Percentiles rank a stretch among this genome's conserved stretches.
These are phyloP conservation scores for Mastigias papua DNA, from an alignment of 30 jellyfish, hydroid and myxozoan genomes.

Conservation along the genomic window DNA sequence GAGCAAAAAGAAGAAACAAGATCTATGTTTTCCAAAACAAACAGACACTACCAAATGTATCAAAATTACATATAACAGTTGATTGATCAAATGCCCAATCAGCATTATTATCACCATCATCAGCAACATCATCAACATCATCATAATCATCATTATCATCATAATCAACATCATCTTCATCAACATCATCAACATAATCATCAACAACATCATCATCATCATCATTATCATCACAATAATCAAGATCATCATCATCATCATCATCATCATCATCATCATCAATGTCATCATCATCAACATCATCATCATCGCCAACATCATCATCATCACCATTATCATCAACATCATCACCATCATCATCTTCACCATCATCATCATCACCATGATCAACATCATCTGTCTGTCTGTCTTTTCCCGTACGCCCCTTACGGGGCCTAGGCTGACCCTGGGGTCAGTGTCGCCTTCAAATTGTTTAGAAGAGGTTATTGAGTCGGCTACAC, in stretches of 20 bases:
- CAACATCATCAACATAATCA: slow-evolving; percentile 36
- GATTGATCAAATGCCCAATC: neutral
- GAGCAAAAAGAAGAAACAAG: too few relatives aligned
- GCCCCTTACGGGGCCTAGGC: too few relatives aligned
- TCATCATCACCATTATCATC: too few relatives aligned
- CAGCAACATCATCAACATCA: slow-evolving; percentile 35
- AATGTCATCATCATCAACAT: neutral
- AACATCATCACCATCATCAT: too few relatives aligned
- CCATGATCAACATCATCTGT: too few relatives aligned
- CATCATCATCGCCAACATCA: too few relatives aligned
- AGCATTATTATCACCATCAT: neutral
- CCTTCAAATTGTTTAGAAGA: too few relatives aligned
- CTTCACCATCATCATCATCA: too few relatives aligned
- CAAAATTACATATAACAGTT: neutral
- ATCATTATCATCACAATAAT: slow-evolving; percentile 32
- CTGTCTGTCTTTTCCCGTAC: too few relatives aligned
- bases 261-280: slow-evolving; percentile 40
- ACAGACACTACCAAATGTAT: neutral
- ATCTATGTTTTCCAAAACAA: too few relatives aligned
- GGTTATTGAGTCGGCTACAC: too few relatives aligned
- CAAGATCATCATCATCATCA: slow-evolving; percentile 29
- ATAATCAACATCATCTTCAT: slow-evolving; percentile 24
- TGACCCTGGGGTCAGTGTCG: too few relatives aligned
- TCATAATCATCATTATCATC: slow-evolving; percentile 29
- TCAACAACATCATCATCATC: slow-evolving; percentile 35